phyloP scores from a whole-genome alignment of 2,797 vertebrate genomes.

The Glossophaga mutica region DNA sequence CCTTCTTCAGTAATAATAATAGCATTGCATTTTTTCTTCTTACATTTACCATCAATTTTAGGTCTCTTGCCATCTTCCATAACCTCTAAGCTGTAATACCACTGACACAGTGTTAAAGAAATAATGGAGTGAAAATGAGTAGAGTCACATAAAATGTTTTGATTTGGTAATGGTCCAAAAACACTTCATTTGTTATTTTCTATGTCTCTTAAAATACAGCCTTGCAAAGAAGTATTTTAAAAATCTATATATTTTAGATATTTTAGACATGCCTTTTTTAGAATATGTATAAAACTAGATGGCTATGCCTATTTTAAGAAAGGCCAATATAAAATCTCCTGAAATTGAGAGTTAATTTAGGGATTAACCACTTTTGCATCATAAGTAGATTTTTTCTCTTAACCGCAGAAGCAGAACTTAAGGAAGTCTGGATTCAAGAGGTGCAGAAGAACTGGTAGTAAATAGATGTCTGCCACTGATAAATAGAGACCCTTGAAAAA shows the following conservation, averaged over 20 bases:
- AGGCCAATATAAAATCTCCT: not conserved
- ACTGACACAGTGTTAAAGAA: not conserved
- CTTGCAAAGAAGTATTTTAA: slow-evolving; percentile 5
- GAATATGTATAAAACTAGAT: not conserved
- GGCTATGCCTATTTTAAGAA: not conserved
- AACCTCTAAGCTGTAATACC: not conserved
- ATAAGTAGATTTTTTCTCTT: not conserved
- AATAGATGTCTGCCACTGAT: not conserved
- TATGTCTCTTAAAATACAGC: slow-evolving; percentile 17
- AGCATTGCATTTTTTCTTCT: not conserved
- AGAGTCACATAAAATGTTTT: not conserved
- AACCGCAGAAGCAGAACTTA: not conserved
- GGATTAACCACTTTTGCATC: not conserved
- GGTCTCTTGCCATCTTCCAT: not conserved
- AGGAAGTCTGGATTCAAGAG: not conserved
- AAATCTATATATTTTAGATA: not conserved
- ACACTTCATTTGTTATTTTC: not conserved
- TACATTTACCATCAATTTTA: not conserved
- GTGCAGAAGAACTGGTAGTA: not conserved
- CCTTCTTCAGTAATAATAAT: not conserved
- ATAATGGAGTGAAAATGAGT: not conserved
- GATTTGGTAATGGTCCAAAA: slow-evolving; percentile 18
- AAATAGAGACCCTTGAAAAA: not conserved
- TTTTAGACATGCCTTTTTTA: not conserved
- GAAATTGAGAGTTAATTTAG: not conserved